Base-by-base conservation (phyloP, 2,888 invertebrate species). In the Mycalesis mineus region DNA sequence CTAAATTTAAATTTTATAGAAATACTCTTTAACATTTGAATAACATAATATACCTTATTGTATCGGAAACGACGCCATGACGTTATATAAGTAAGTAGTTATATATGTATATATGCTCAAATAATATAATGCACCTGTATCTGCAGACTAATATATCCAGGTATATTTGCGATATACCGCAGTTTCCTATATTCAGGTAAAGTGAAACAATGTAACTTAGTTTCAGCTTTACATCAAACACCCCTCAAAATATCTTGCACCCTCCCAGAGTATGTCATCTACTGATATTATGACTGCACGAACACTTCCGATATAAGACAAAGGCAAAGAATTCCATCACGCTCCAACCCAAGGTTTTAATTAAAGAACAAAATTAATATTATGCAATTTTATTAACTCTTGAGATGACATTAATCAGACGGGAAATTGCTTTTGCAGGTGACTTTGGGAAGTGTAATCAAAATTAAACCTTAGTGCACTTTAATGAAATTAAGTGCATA, bases 241-340 rank as follows among this genome's bases (percentile, higher is more conserved):
- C 36, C 36, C 11, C 11, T 11, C 11, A 4, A 11, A 11, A 36
- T 11, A 11, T 9, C 11, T 9, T 36, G 4, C 36, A 4, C 36
- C 11, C 11, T 36, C 36, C 2, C 36, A 11, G 4, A 36, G 11
- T 36, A n/a, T 45, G 45, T 14, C 29, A 31, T 14, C 28, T 13
- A 31, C 14, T 7, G 14, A 45, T 45, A 44, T 29, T 41, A 11
- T 36, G 36, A 36, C 11, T 11, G 15, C 15, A 11, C 3, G 13
- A 57, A 57, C 42, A 60, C 47, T 53, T 53, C 55, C 58, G 50
- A 44, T 57, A 54, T 55, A 52, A 53, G 54, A 56, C 58, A 51
- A 51, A 53, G 60, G 62, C 59, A 59, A 64, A 64, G 61, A 65
- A 65, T 65, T 61, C 61, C 64, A 62, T 65, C 62, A 63, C 48